These are phyloP conservation scores for Poecilia velifera DNA, from an alignment of 2,797 vertebrate species.

Conservation along the genomic window DNA sequence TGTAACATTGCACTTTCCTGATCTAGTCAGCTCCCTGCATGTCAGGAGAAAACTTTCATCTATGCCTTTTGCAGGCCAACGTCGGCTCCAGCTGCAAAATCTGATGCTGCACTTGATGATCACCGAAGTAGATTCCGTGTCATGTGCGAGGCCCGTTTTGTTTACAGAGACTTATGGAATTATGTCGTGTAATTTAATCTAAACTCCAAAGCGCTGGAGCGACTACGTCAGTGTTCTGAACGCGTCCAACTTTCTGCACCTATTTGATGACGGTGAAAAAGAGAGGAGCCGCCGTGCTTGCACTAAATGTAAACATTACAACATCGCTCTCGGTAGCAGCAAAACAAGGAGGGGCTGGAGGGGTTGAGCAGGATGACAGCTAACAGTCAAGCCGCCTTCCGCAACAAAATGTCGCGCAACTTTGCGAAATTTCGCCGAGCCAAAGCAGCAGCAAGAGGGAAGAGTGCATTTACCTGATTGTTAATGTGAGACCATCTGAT, in stretches of 20 bases:
- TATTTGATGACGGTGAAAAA: constrained; percentile 7
- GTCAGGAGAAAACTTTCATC: background rate
- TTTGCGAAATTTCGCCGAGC: constrained; percentile 27
- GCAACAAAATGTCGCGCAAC: constrained; percentile 36
- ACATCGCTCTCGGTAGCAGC: constrained; percentile 74
- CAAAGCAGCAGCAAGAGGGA: constrained; percentile 32
- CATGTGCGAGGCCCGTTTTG: constrained; percentile 43
- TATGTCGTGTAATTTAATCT: constrained; percentile 14
- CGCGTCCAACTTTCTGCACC: constrained; percentile 2
- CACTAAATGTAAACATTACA: constrained; percentile 82
- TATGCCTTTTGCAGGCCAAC: background rate
- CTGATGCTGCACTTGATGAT: constrained; percentile 19
- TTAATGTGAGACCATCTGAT: constrained; percentile 81
- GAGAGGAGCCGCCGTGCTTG: constrained; percentile 40
- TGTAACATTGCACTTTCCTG: constrained; percentile 69
- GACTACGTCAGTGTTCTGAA: background rate
- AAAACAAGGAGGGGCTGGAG: constrained; percentile 84
- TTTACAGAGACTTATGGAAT: constrained; percentile 46
- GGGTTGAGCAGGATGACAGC: constrained; percentile 73
- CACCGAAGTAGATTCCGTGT: constrained; percentile 23
- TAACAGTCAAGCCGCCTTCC: constrained; percentile 48
- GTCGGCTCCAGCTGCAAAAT: constrained; percentile 11
- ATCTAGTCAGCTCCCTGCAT: constrained; percentile 34
- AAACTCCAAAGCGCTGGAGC: background rate
- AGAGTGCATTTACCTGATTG: constrained; percentile 81